Percentiles rank a stretch among this genome's conserved stretches.
phyloP scores from a whole-genome alignment of 2,888 invertebrate species.

The Odontothrips loti region DNA sequence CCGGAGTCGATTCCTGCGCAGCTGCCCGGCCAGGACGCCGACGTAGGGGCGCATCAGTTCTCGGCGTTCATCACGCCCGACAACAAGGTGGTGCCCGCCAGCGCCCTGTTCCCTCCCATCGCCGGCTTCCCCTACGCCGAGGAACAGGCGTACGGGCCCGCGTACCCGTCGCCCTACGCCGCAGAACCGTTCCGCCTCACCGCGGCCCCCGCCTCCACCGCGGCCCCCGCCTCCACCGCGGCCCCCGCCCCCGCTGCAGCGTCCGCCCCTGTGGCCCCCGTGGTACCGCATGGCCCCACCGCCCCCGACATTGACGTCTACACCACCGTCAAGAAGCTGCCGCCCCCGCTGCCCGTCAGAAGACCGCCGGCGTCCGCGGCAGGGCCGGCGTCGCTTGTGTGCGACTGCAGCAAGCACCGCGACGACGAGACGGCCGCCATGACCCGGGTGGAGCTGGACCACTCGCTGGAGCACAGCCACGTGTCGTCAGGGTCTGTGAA shows the following conservation, averaged over 20 bases:
- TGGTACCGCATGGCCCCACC: neutral
- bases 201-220: neutral
- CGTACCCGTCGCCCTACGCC: neutral
- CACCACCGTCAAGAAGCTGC: neutral
- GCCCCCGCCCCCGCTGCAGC: constrained; percentile 3
- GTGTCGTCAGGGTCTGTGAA: neutral
- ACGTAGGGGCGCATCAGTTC: neutral
- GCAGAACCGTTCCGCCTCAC: neutral
- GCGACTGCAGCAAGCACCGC: neutral
- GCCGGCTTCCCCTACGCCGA: too few relatives aligned
- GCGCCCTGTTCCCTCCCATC: too few relatives aligned
- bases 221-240: neutral
- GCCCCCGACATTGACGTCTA: neutral
- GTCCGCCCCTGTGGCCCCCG: neutral
- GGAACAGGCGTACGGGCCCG: neutral
- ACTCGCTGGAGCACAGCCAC: neutral
- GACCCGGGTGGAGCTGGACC: constrained; percentile 5
- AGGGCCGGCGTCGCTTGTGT: neutral
- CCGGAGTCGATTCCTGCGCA: neutral
- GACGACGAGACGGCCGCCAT: neutral
- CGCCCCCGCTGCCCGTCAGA: neutral
- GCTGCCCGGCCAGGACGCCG: neutral
- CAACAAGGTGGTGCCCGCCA: neutral
- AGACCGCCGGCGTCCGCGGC: neutral
- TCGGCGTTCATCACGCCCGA: neutral